A percentile compares a stretch with the other conserved stretches of the same genome.
Evolutionary conservation across 2,113 vertebrate species (phyloP).

Genomic region (Emydura subglobosa): DNA sequence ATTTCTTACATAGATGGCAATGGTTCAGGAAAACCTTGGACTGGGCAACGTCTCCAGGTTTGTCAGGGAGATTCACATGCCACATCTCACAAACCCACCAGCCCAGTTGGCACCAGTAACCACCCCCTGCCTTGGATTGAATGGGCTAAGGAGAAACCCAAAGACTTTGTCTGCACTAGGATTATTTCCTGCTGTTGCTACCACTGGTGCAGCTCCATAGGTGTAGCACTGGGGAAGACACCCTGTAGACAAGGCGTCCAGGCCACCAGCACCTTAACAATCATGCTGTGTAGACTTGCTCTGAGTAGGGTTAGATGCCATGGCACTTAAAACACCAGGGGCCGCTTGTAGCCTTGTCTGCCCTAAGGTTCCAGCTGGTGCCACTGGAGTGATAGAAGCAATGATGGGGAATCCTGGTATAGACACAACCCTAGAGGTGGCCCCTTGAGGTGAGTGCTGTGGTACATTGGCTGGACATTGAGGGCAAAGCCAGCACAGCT

Average conservation of each 20-base stretch:
- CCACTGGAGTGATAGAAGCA: neutral
- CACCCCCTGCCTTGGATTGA: neutral
- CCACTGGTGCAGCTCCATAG: neutral
- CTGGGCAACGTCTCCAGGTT: conserved; percentile 37
- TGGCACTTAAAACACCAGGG: neutral
- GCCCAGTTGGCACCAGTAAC: conserved; percentile 56
- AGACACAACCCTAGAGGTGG: neutral
- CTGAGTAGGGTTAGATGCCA: neutral
- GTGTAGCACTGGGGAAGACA: neutral
- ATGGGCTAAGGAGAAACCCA: conserved; percentile 4
- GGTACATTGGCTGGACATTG: neutral
- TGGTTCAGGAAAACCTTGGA: conserved; percentile 55
- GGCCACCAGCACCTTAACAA: neutral
- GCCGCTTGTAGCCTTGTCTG: neutral
- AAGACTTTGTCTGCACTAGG: conserved; percentile 23
- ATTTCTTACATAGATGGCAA: conserved; percentile 48
- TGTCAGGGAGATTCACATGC: neutral
- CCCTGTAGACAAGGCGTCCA: rapidly evolving
- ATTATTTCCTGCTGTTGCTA: conserved; percentile 12
- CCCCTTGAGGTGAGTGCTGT: neutral
- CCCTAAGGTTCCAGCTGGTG: neutral
- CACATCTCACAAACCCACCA: neutral
- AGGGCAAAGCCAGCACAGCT: neutral
- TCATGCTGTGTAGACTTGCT: neutral
- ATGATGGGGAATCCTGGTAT: neutral